These are phyloP conservation scores for Copsychus sechellarum DNA, from an alignment of 2,113 vertebrate genomes.

Conservation along the genomic window DNA sequence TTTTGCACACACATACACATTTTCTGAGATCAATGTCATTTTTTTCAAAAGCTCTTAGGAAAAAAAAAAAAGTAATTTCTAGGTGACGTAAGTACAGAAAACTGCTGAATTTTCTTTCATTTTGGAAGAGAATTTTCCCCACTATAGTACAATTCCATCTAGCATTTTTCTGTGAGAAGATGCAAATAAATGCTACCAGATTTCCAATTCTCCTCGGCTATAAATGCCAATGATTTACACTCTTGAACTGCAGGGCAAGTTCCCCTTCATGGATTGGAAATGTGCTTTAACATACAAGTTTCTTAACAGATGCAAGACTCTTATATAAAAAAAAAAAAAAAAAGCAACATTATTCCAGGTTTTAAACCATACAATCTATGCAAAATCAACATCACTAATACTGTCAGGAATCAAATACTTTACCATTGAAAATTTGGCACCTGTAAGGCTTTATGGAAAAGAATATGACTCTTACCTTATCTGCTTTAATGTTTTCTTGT, in stretches of 20 bases:
- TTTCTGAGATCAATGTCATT: fast-evolving
- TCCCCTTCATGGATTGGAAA: not conserved
- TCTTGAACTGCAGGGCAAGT: not conserved
- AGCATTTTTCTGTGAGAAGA: not conserved
- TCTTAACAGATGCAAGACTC: not conserved
- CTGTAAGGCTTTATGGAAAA: not conserved
- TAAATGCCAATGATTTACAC: not conserved
- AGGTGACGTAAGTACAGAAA: not conserved
- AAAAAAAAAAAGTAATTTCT: not conserved
- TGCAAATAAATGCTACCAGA: not conserved
- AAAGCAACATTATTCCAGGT: not conserved
- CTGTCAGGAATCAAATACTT: not conserved
- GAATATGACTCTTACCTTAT: conserved; percentile 81
- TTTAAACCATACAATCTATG: not conserved
- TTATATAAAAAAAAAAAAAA: not conserved
- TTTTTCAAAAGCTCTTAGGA: not conserved
- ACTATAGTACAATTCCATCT: not conserved
- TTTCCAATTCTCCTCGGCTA: not conserved
- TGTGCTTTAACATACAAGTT: not conserved
- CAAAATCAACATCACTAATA: not conserved
- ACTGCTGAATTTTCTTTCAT: not conserved
- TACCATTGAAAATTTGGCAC: not conserved
- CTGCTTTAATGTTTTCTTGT: conserved; percentile 95
- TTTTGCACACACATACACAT: not conserved
- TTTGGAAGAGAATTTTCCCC: not conserved